Evolutionary conservation across 2,888 invertebrate genomes (phyloP).

Genomic region (Parochlus steinenii): DNA sequence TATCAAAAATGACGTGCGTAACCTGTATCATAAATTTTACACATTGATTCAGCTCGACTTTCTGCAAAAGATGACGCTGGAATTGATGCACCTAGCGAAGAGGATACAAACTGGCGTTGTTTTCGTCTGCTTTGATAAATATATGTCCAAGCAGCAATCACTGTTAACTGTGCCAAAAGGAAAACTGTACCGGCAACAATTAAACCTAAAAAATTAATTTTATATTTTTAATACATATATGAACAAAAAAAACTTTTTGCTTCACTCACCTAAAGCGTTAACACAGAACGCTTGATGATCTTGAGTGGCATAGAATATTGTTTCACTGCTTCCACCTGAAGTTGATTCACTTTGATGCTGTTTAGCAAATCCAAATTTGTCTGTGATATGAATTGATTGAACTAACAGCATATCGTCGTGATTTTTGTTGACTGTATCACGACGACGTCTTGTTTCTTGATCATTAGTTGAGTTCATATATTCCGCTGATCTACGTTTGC

Average conservation of each 20-base stretch:
- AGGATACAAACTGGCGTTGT: constrained; percentile 21
- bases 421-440: constrained; percentile 29
- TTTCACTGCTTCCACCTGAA: constrained; percentile 40
- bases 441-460: constrained; percentile 18
- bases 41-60: constrained; percentile 58
- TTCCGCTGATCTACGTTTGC: constrained; percentile 60
- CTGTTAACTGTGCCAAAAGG: constrained; percentile 69
- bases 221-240: not conserved
- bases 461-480: constrained; percentile 29
- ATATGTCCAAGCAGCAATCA: constrained; percentile 78
- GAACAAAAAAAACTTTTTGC: not conserved
- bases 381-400: constrained; percentile 81
- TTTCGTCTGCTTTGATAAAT: constrained; percentile 64
- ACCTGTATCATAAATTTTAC: constrained; percentile 77
- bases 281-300: constrained; percentile 33
- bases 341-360: constrained; percentile 37
- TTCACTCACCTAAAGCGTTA: constrained; percentile 30
- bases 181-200: constrained; percentile 75
- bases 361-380: constrained; percentile 75
- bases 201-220: constrained; percentile 35
- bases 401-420: constrained; percentile 74
- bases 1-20: constrained; percentile 39
- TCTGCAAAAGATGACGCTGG: constrained; percentile 45
- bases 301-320: constrained; percentile 42
- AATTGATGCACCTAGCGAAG: constrained; percentile 25